These are phyloP conservation scores for Drosophila funebris DNA, from an alignment of 1,140 invertebrate genomes.

Conservation along the genomic window DNA sequence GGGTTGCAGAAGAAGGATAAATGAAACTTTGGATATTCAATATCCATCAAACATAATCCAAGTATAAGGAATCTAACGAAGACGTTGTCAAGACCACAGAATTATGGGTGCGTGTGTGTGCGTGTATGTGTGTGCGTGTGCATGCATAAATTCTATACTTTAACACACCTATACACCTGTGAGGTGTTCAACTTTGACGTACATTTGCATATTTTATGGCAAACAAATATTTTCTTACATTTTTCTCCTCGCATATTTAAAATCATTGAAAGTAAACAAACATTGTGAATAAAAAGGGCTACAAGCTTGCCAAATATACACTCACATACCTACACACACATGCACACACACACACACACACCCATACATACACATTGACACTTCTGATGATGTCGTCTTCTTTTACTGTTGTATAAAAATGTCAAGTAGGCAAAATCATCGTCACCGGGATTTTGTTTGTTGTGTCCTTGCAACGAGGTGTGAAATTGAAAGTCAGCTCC, in stretches of 20 bases:
- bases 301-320: constrained; percentile 35
- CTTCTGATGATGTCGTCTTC: constrained; percentile 48
- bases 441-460: constrained; percentile 29
- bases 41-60: neutral
- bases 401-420: constrained; percentile 20
- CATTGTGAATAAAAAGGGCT: constrained; percentile 24
- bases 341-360: constrained; percentile 19
- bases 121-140: neutral
- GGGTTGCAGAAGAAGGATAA: neutral
- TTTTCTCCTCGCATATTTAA: constrained; percentile 56
- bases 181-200: constrained; percentile 15
- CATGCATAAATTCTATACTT: constrained; percentile 44
- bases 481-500: constrained; percentile 70
- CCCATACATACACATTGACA: constrained; percentile 37
- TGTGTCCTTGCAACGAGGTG: constrained; percentile 66
- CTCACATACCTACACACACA: too few relatives aligned
- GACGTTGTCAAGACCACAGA: constrained; percentile 1
- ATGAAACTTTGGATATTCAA: constrained; percentile 4
- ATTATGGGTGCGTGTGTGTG: neutral
- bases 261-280: constrained; percentile 49
- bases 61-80: neutral
- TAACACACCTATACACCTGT: constrained; percentile 12
- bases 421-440: constrained; percentile 42
- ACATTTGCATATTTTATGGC: constrained; percentile 70
- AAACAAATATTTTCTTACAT: constrained; percentile 55